phyloP scores from a whole-genome alignment of 2,888 invertebrate species.

The Odontocolon sp. region DNA sequence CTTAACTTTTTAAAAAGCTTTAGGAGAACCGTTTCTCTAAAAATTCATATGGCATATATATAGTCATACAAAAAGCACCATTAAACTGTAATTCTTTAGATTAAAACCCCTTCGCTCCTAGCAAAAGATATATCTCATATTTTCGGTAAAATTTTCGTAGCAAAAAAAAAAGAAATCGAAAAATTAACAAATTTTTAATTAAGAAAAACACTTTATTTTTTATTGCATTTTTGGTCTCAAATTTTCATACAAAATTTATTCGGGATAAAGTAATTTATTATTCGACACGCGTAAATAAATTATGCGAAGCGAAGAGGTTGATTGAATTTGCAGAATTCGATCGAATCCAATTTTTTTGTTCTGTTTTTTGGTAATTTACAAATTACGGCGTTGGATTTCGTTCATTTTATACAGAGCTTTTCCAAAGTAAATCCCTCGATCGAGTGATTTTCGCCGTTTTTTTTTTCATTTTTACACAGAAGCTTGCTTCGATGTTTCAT shows the following conservation, averaged over 20 bases:
- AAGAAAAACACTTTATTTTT: too few relatives aligned
- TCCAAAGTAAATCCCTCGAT: conserved; percentile 35
- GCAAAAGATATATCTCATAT: too few relatives aligned
- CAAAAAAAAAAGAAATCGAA: too few relatives aligned
- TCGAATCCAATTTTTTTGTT: conserved; percentile 1
- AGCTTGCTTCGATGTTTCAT: conserved; percentile 54
- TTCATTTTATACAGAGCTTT: conserved; percentile 8
- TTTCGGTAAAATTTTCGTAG: too few relatives aligned
- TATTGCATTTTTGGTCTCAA: too few relatives aligned
- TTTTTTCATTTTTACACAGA: conserved; percentile 14
- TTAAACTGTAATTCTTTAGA: conserved; percentile 34
- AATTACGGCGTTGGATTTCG: conserved; percentile 18
- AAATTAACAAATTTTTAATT: too few relatives aligned
- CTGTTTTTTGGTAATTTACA: conserved; percentile 14
- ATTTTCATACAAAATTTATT: too few relatives aligned
- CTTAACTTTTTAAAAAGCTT: conserved; percentile 54
- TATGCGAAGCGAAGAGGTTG: too few relatives aligned
- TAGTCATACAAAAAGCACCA: conserved; percentile 67
- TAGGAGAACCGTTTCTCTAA: conserved; percentile 55
- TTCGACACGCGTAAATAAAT: too few relatives aligned
- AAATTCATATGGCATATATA: conserved; percentile 59
- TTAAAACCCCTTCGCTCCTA: too few relatives aligned
- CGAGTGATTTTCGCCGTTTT: conserved; percentile 37
- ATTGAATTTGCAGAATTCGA: conserved; percentile 28
- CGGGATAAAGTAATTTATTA: too few relatives aligned